Base-by-base conservation (phyloP, 1,140 invertebrate species). In the Campoletis sonorensis region DNA sequence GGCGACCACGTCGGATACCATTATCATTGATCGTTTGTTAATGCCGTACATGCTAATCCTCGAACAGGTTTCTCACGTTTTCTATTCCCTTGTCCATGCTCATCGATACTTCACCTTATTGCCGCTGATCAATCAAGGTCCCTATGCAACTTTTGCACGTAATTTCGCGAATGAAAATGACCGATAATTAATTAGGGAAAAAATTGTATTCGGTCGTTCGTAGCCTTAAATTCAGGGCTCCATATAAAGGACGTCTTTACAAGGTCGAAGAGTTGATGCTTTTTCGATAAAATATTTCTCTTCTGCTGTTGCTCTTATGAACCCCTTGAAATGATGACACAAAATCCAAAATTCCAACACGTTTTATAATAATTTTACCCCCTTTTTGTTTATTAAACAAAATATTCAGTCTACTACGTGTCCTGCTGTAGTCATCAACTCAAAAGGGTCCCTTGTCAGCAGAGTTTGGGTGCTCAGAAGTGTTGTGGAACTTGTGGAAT, bases 11-110 rank as follows among this genome's bases (percentile, higher is more conserved):
- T 64, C 61, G 61, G 21, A 64, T 13, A 27, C 61, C 23, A 64
- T 64, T 64, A 64, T 15, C 61, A 27, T 64, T 64, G 61, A 64
- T 64, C 51, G 16, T 54, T 54, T 54, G 51, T 54, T 54, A 64
- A 27, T 64, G 27, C 10, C 23, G 23, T 64, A 64, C 8, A 54
- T 1, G 61, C 11, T 64, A 64, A 64, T 64, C 61, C 23, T 26
- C 23, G 21, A 64, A 64, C 61, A 26, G 61, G 61, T 64, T 64
- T 64, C 61, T 3, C n/a, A 26, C 61, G 21, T 64, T 64, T 64
- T 26, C 61, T 64, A 64, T 64, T 64, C 61, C 21, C 4, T 64
- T 23, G 21, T 64, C 27, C 61, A 13, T 10, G 4, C 11, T 64
- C n/a, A 26, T 64, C 61, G 61, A 64, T 64, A 5, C 21, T 26